These are phyloP conservation scores for Phyllotis vaccarum DNA, from an alignment of 2,797 vertebrate genomes.

Conservation along the genomic window DNA sequence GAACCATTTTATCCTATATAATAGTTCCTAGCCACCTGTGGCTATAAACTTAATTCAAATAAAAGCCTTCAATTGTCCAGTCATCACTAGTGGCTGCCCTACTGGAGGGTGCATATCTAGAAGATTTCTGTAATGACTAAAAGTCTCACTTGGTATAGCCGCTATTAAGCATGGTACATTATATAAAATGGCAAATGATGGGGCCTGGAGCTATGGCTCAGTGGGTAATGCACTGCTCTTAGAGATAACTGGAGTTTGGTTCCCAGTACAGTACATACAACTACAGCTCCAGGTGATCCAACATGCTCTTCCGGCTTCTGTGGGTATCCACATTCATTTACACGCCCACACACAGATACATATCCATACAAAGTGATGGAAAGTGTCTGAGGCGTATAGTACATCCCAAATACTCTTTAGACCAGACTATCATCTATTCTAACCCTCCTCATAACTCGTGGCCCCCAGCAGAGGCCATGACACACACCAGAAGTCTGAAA, in stretches of 20 bases:
- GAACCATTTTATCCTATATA: not conserved
- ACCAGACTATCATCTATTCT: not conserved
- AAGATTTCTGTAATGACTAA: not conserved
- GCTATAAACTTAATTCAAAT: not conserved
- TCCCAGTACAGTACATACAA: not conserved
- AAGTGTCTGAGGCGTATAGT: not conserved
- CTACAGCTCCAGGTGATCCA: not conserved
- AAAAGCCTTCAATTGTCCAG: not conserved
- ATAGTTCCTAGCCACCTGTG: not conserved
- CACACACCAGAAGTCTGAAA: constrained; percentile 5
- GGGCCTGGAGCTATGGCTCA: not conserved
- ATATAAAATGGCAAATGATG: not conserved
- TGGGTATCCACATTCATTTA: not conserved
- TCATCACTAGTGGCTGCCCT: not conserved
- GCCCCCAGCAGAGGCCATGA: not conserved
- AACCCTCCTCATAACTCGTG: not conserved
- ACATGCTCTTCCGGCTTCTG: not conserved
- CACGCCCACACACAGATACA: not conserved
- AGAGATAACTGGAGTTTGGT: not conserved
- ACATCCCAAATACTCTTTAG: not conserved
- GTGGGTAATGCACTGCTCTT: not conserved
- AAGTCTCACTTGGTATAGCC: not conserved
- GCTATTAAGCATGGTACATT: not conserved
- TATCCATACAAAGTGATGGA: not conserved
- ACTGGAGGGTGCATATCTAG: not conserved